Evolutionary conservation across 2,888 invertebrate species (phyloP), one percentile per base, ranked within the genome.

Genomic region (Scrobipalpa costella): DNA sequence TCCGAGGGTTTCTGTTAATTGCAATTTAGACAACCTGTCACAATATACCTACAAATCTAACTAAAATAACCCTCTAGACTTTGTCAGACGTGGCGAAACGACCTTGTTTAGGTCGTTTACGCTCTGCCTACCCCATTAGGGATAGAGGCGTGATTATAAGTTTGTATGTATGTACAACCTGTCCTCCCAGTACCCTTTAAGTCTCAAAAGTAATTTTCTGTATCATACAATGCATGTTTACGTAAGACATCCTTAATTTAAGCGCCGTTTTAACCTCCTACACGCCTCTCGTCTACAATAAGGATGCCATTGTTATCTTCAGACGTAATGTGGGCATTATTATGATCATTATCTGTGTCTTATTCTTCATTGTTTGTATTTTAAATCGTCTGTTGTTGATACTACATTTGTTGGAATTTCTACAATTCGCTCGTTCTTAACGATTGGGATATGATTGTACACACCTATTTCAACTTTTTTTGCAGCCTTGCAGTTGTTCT

Each of bases 241-340:
- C 67, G 67, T 66, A 65, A 64, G 47, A 59, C 61, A 67, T 67
- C 65, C 65, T 67, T 65, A 57, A 63, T 65, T 62, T 65, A 67
- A 68, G 64, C 67, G 68, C 65, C 64, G 55, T 60, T 33, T 33
- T 64, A 62, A 44, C 66, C 36, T 55, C 66, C 66, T 62, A 68
- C 65, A 55, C 63, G 40, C 17, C 36, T 61, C 36, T 61, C 11
- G 44, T 21, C 6, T 15, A 40, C 58, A 63, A 64, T 52, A 59
- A 64, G 55, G 62, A 64, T 64, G 62, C 49, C 33, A 55, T 62
- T 62, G 50, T 57, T 57, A 38, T 5, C 19, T 17, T 52, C 33
- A 33, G 40, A 38, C 13, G 44, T 61, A 49, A 61, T 61, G 17
- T 44, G 19, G 13, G 13, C 33, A 27, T 49, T 33, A 61, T 61